Conservation (phyloP, 2,888 invertebrate genomes). For the Dioctria linearis region DNA sequence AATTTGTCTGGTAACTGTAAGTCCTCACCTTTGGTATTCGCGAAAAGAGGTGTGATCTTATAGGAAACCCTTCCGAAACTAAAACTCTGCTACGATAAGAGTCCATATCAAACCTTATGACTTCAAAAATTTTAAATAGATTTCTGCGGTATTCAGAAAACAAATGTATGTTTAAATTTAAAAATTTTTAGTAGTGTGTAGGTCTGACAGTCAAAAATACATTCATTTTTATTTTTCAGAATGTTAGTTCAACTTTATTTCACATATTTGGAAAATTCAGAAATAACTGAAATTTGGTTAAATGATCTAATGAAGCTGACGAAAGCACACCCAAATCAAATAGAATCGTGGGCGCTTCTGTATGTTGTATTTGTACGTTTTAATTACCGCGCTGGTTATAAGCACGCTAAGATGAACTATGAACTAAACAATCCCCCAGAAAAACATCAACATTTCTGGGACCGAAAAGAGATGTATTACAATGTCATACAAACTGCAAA, state of each 20-base stretch:
- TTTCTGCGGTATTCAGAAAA: too few relatives aligned
- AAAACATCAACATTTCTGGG: background rate
- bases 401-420: slow-evolving; percentile 48
- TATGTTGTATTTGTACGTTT: slow-evolving; percentile 43
- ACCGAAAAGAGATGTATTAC: background rate
- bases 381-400: slow-evolving; percentile 54
- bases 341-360: slow-evolving; percentile 51
- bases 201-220: too few relatives aligned
- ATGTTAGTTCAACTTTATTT: slow-evolving; percentile 46
- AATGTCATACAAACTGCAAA: background rate
- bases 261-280: background rate
- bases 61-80: too few relatives aligned
- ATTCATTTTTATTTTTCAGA: slow-evolving; percentile 14
- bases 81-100: too few relatives aligned
- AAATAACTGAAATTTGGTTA: background rate
- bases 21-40: too few relatives aligned
- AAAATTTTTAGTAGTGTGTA: too few relatives aligned
- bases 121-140: too few relatives aligned
- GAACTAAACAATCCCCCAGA: background rate
- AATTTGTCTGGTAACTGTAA: too few relatives aligned
- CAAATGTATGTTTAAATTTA: too few relatives aligned
- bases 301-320: background rate
- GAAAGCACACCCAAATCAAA: slow-evolving; percentile 19
- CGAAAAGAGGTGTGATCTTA: too few relatives aligned
- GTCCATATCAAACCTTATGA: too few relatives aligned